Evolutionary conservation across 2,888 invertebrate genomes (phyloP), one percentile per base, ranked within the genome.

Genomic region (Lampropteryx suffumata): DNA sequence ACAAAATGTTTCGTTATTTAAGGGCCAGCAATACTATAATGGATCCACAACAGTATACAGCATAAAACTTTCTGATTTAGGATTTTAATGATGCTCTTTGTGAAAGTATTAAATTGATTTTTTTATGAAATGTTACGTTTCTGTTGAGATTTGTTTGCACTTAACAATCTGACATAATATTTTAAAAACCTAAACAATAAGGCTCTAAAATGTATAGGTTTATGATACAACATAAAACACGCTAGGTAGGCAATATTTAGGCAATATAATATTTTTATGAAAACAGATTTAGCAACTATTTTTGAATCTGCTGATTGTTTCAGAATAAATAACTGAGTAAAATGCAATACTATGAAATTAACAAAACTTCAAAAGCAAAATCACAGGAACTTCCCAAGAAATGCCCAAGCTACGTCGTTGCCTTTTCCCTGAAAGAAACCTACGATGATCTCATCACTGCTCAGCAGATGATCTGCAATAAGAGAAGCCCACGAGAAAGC

Each of bases 361-460:
- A 26, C 32, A 30, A 35, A 33, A 35, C 14, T 11, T 45, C 5
- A 11, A 27, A 46, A 56, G 52, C 57, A 40, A 67, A 62, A 34
- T 65, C 67, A 12, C 36, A 43, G n/a, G n/a, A n/a, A n/a, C n/a
- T n/a, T 52, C 62, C 65, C 3, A 67, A 63, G 52, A 58, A 37
- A 30, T 45, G 54, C 13, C 60, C 72, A 3, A 63, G 70, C 1
- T 76, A 64, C 50, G 61, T 74, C 0, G 73, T 79, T 0, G 71
- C 70, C 2, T 76, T 71, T 59, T 58, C 77, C 11, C 44, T 70
- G 4, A 67, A 71, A 30, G 72, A 74, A 51, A 67, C 65, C n/a
- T 64, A 64, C 27, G 72, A 75, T 46, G 69, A 76, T 26, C 46
- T 67, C 1, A 39, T 49, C 6, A 69, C 62, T 10, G 39, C 64